Evolutionary conservation across 2,888 invertebrate species (phyloP).

Genomic region (Harpagoxenus sublaevis): DNA sequence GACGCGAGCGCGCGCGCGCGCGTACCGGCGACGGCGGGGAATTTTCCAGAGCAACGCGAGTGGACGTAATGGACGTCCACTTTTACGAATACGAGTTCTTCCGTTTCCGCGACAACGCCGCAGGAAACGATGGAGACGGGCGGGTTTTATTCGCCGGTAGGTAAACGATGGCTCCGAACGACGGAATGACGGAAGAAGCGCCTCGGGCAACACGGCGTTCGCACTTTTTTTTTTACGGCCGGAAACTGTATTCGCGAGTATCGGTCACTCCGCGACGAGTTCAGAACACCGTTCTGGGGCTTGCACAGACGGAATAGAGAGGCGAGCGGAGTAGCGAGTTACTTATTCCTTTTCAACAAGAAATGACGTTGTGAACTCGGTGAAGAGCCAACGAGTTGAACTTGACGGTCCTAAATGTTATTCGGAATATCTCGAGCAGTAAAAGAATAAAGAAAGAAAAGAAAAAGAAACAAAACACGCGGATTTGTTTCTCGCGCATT

Average conservation of each 20-base stretch:
- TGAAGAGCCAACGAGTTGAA: not conserved
- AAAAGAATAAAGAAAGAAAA: not conserved
- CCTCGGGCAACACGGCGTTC: conserved; percentile 22
- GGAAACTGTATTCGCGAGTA: conserved; percentile 19
- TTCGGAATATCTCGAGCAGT: not conserved
- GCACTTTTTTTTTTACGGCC: conserved; percentile 7
- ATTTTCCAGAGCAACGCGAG: conserved; percentile 55
- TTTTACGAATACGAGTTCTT: conserved; percentile 58
- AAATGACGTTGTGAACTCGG: not conserved
- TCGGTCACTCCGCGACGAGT: conserved; percentile 17
- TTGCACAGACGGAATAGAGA: not conserved
- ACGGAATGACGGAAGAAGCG: conserved; percentile 41
- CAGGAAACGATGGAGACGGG: conserved; percentile 48
- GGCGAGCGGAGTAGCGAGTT: not conserved
- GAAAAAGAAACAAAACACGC: not conserved
- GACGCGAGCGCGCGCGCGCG: conserved; percentile 7
- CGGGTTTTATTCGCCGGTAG: conserved; percentile 48
- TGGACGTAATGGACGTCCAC: conserved; percentile 59
- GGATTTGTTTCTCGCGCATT: not conserved
- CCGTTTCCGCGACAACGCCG: conserved; percentile 55
- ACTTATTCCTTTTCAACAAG: not conserved
- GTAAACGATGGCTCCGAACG: conserved; percentile 47
- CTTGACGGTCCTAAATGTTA: not conserved
- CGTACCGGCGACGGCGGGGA: conserved; percentile 13
- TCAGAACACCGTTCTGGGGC: not conserved